Evolutionary conservation across 2,888 invertebrate genomes (phyloP), one percentile per base, ranked within the genome.

Genomic region (Unio delphinus): DNA sequence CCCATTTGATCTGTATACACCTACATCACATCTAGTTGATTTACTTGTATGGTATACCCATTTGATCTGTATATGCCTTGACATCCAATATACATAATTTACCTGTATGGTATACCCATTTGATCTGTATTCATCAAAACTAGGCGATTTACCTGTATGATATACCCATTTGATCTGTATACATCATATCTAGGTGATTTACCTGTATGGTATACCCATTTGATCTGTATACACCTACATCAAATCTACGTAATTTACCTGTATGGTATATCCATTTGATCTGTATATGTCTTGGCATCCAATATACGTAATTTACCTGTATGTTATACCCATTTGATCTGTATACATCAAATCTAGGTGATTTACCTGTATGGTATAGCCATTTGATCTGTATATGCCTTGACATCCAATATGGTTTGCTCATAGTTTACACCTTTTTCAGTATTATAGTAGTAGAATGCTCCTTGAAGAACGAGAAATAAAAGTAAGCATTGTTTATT

Each of bases 381-480:
- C 28, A 65, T 64, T 8, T 62, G 57, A 8, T 78, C 69, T n/a
- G 78, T 73, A 45, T 86, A 83, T 4, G 62, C 65, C 28, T 78
- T 77, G n/a, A 85, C 77, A 62, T 83, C 83, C 45, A 81, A 64
- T 1, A 87, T 61, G 1, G 86, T 87, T 34, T 84, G 70, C 58
- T 86, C 80, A 64, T 84, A 87, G 4, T 74, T 84, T 61, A 80
- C 80, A 61, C 73, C 69, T 17, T 61, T 34, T 60, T 85, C 86
- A 1, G 83, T 85, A 60, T 85, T 73, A 70, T 86, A 85, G 74
- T 86, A 87, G 67, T 87, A 88, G 66, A 83, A 86, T 4, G 85
- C 86, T n/a, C 88, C 86, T 85, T 70, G 15, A 73, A 61, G 45
- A 45, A 45, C 11, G 45, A 45, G 45, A 45, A 45, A 45, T 4